phyloP scores from a whole-genome alignment of 2,797 vertebrate genomes.

The Schizothorax lantsangensis region DNA sequence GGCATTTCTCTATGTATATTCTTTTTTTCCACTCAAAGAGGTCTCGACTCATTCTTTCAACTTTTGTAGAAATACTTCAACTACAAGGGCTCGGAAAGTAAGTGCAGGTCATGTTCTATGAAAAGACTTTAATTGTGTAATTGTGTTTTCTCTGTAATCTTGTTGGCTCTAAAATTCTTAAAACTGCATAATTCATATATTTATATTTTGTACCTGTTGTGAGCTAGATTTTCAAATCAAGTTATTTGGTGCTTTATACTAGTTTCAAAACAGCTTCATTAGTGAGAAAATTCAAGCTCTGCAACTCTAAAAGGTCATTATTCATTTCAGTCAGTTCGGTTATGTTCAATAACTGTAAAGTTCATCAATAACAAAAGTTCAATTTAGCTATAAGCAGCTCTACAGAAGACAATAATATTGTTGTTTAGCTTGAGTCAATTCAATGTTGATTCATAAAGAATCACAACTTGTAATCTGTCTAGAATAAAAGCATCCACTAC shows the following conservation, averaged over 20 bases:
- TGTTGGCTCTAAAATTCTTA: not conserved
- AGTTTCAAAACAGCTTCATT: not conserved
- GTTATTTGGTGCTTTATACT: not conserved
- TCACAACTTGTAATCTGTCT: not conserved
- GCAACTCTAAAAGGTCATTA: not conserved
- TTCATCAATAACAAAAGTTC: not conserved
- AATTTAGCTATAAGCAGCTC: not conserved
- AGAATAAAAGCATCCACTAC: not conserved
- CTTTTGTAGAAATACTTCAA: not conserved
- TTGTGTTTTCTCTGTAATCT: not conserved
- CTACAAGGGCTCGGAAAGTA: not conserved
- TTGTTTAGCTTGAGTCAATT: no score
- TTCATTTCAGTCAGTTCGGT: not conserved
- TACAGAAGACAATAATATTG: not conserved
- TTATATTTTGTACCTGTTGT: not conserved
- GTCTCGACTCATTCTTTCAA: slow-evolving; percentile 36
- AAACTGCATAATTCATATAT: not conserved
- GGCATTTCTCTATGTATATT: slow-evolving; percentile 58
- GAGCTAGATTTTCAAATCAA: not conserved
- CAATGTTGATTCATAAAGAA: not conserved
- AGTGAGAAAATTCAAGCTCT: not conserved
- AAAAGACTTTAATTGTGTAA: not conserved
- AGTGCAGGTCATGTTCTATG: not conserved
- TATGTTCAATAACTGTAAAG: not conserved
- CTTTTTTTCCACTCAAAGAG: slow-evolving; percentile 45